These are phyloP conservation scores for Zygogramma bicolorata DNA, from an alignment of 2,888 invertebrate genomes.

Conservation along the genomic window DNA sequence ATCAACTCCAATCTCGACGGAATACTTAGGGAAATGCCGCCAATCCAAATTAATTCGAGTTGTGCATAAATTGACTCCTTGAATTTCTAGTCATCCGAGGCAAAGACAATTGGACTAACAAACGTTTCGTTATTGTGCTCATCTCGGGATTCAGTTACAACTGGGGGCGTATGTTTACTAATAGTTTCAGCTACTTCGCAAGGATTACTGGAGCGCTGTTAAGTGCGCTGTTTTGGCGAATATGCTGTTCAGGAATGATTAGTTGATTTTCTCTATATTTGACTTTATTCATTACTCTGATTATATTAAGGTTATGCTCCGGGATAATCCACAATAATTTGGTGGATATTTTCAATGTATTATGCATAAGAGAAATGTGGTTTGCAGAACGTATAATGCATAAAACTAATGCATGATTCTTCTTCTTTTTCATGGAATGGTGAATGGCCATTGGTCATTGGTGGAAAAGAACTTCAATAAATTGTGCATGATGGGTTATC, in stretches of 20 bases:
- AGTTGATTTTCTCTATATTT: not conserved
- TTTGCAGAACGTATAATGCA: too few relatives aligned
- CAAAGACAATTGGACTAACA: not conserved
- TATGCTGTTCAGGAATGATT: not conserved
- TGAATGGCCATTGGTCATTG: too few relatives aligned
- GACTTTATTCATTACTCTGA: too few relatives aligned
- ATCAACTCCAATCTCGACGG: not conserved
- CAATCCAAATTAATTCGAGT: not conserved
- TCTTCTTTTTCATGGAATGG: too few relatives aligned
- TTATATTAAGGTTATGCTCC: too few relatives aligned
- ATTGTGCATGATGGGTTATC: too few relatives aligned
- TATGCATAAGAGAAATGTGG: too few relatives aligned
- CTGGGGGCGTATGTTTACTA: not conserved
- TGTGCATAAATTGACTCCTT: not conserved
- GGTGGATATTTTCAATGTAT: too few relatives aligned
- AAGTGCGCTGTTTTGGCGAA: not conserved
- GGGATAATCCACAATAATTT: too few relatives aligned
- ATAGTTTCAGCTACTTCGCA: not conserved
- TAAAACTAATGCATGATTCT: too few relatives aligned
- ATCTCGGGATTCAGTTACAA: not conserved
- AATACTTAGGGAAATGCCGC: not conserved
- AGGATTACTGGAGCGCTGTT: not conserved
- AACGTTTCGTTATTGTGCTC: not conserved
- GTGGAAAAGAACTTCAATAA: too few relatives aligned
- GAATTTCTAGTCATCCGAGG: not conserved